Evolutionary conservation across 2,797 vertebrate species (phyloP).

Genomic region (Lerista edwardsae): DNA sequence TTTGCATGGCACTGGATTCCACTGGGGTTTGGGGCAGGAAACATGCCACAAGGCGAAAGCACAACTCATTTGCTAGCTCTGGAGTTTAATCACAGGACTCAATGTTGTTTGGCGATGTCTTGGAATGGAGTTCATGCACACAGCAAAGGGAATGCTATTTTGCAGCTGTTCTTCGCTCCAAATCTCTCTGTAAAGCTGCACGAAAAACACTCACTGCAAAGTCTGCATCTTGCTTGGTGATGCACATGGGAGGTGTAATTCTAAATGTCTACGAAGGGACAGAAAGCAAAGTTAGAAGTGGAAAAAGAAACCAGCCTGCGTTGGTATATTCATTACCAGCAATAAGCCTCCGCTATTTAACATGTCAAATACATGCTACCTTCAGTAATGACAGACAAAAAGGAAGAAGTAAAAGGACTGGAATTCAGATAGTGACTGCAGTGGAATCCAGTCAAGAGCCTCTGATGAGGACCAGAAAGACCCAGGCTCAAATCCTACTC

Average conservation of each 20-base stretch:
- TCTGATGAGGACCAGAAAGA: too few species aligned
- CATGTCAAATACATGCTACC: too few species aligned
- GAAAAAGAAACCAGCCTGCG: neutral
- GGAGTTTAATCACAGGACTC: neutral
- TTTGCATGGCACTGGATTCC: neutral
- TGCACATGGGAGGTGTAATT: conserved; percentile 90
- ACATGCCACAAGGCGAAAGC: neutral
- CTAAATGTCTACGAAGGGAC: conserved; percentile 83
- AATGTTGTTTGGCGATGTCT: neutral
- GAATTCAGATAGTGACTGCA: too few species aligned
- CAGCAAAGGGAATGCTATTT: conserved; percentile 29
- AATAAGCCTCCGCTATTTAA: too few species aligned
- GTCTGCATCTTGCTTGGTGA: conserved; percentile 85
- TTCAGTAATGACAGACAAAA: too few species aligned
- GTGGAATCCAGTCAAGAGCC: too few species aligned
- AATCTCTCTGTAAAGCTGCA: conserved; percentile 78
- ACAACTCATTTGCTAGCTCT: neutral
- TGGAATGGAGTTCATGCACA: neutral
- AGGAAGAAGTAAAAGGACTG: too few species aligned
- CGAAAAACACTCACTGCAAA: conserved; percentile 87
- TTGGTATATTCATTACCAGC: too few species aligned
- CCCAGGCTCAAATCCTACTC: too few species aligned
- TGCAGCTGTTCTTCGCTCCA: conserved; percentile 66
- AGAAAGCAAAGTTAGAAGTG: neutral
- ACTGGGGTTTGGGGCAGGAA: neutral